Evolutionary conservation across 1,140 invertebrate genomes (phyloP), one percentile per base, ranked within the genome.

Genomic region (Rhagoletis pomonella): DNA sequence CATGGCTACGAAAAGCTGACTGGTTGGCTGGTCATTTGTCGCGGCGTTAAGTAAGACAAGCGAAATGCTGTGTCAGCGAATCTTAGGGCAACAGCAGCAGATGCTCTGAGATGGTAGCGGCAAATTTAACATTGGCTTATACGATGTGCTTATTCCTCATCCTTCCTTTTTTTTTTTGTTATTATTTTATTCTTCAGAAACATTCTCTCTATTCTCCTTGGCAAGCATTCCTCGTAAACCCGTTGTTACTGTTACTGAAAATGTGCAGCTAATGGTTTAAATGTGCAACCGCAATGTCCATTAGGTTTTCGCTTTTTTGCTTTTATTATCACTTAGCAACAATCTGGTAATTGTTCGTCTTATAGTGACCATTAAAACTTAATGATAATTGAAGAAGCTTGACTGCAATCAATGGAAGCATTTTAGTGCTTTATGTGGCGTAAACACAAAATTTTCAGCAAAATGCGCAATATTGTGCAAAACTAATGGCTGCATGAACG

Each of bases 301-400:
- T 81, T 81, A 55, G 47, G n/a, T 67, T 67, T 81, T 81, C 14
- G 47, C 47, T 50, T 81, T n/a, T 47, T 73, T 9, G 7, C 44
- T 42, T 81, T 81, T 81, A 19, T 29, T 81, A 81, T 81, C n/a
- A 55, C 44, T 81, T 55, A 55, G 12, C 17, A 55, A 81, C 14
- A 55, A 81, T 58, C 47, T 81, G 73, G 47, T n/a, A 81, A 55
- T 81, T 50, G 47, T 55, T 81, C n/a, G 47, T 50, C 73, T 50
- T 50, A 55, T 58, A 50, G 47, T 58, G 73, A 9, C 19, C 73
- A 81, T 81, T 47, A 81, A 81, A 81, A 19, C 73, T 81, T 19
- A 81, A 81, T 81, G 73, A 81, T 29, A 81, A 81, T 81, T 81
- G 73, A 55, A 58, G 50, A 55, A 58, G 73, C 73, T 81, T 81